Conservation (phyloP, 2,888 invertebrate species). For the Drosophila affinis region DNA sequence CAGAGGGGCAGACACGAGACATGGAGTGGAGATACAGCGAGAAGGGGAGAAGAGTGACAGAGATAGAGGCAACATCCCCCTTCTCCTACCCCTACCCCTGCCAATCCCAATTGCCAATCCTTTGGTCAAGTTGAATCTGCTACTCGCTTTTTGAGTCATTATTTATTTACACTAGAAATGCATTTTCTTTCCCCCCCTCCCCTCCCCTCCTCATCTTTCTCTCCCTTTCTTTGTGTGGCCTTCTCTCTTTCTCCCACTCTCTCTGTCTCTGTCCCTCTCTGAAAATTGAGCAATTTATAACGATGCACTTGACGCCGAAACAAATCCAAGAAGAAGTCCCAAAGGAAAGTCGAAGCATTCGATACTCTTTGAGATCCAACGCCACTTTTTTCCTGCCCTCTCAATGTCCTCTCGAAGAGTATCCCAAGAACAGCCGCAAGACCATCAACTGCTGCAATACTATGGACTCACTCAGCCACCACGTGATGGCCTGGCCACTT, state of each 20-base stretch:
- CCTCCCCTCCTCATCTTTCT: neutral
- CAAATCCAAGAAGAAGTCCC: constrained; percentile 33
- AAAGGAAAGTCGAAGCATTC: neutral
- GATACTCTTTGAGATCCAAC: neutral
- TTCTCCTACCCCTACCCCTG: too few relatives aligned
- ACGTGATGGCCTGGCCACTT: constrained; percentile 57
- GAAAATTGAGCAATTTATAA: constrained; percentile 77
- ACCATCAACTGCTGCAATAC: neutral
- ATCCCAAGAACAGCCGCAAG: neutral
- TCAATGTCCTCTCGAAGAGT: neutral
- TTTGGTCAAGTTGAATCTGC: constrained; percentile 35
- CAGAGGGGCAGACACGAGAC: constrained; percentile 6
- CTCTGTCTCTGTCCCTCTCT: constrained; percentile 7
- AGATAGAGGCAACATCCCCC: neutral
- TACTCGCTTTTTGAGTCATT: constrained; percentile 63
- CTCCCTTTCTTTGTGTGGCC: too few relatives aligned
- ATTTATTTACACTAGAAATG: constrained; percentile 79
- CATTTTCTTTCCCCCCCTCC: constrained; percentile 62
- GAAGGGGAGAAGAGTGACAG: neutral
- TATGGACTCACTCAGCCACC: constrained; percentile 23
- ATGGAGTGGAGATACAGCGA: neutral
- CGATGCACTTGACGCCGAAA: constrained; percentile 72
- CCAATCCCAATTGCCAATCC: constrained; percentile 12
- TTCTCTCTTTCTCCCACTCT: neutral
- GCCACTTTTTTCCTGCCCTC: neutral